Conservation (phyloP, 2,888 invertebrate species). For the Trilocha varians region DNA sequence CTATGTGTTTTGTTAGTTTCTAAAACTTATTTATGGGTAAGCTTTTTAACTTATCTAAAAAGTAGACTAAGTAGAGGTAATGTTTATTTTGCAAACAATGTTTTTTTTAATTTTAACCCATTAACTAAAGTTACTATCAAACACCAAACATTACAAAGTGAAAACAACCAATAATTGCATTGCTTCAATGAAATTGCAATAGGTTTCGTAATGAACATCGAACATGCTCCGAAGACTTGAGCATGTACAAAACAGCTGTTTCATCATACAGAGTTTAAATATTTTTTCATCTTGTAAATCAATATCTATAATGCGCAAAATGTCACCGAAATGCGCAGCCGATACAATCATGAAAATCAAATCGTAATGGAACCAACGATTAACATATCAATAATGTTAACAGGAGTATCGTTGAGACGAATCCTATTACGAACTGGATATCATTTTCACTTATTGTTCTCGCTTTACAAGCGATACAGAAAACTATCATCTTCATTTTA, state of each 20-base stretch:
- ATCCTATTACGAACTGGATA: neutral
- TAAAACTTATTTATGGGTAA: too few species aligned
- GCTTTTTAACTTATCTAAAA: too few species aligned
- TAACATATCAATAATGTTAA: slow-evolving; percentile 47
- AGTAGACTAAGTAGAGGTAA: too few species aligned
- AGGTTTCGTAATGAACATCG: slow-evolving; percentile 4
- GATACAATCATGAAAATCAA: slow-evolving; percentile 32
- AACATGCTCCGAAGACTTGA: slow-evolving; percentile 4
- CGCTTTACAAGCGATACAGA: neutral
- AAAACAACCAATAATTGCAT: neutral
- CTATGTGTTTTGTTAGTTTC: too few species aligned
- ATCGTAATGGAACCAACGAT: slow-evolving; percentile 37
- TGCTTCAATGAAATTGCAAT: slow-evolving; percentile 16
- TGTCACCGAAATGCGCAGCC: slow-evolving; percentile 60
- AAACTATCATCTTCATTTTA: neutral
- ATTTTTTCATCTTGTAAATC: slow-evolving; percentile 61
- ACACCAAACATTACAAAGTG: neutral
- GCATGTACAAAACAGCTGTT: slow-evolving; percentile 60
- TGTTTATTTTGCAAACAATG: neutral
- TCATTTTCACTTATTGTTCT: neutral
- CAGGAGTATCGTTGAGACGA: slow-evolving; percentile 46
- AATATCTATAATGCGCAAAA: slow-evolving; percentile 70
- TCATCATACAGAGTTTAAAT: slow-evolving; percentile 55
- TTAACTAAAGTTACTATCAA: neutral
- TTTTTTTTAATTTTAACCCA: neutral